A percentile compares a stretch with the other conserved stretches of the same genome.
Conservation (phyloP, 1,140 invertebrate species). For the Drosophila guanche region DNA sequence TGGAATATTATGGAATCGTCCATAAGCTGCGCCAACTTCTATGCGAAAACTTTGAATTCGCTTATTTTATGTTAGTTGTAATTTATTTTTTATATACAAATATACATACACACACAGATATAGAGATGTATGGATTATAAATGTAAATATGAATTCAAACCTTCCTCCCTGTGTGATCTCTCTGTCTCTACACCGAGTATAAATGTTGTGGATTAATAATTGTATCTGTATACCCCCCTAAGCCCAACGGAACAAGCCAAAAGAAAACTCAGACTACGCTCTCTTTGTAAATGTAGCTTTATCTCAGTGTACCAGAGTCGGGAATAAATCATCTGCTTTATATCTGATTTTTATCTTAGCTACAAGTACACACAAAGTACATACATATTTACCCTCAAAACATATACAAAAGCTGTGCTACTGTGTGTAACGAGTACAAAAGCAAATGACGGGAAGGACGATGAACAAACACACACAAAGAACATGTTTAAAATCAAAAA, state of each 20-base stretch:
- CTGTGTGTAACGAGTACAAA: slow-evolving; percentile 45
- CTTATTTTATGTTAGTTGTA: slow-evolving; percentile 20
- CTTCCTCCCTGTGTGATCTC: slow-evolving; percentile 51
- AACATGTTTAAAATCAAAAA: slow-evolving; percentile 12
- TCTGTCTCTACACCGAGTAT: slow-evolving; percentile 53
- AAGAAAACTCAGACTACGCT: not conserved
- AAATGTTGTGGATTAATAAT: slow-evolving; percentile 57
- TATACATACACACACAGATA: slow-evolving; percentile 11
- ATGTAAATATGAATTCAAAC: slow-evolving; percentile 10
- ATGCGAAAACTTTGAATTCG: too few species aligned
- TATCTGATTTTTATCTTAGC: slow-evolving; percentile 18
- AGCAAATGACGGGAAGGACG: too few species aligned
- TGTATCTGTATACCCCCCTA: slow-evolving; percentile 1
- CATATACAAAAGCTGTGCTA: slow-evolving; percentile 1
- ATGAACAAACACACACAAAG: slow-evolving; percentile 2
- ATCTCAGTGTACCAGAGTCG: slow-evolving; percentile 2
- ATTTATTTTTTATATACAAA: slow-evolving; percentile 42
- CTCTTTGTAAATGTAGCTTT: slow-evolving; percentile 56
- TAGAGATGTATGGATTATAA: slow-evolving; percentile 3
- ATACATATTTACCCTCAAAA: slow-evolving; percentile 21
- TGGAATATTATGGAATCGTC: not conserved
- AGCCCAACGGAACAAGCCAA: too few species aligned
- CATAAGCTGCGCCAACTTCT: not conserved
- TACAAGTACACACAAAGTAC: slow-evolving; percentile 16
- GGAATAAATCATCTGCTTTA: slow-evolving; percentile 11